phyloP scores from a whole-genome alignment of 2,113 vertebrate genomes.

The Campylomormyrus numenius region DNA sequence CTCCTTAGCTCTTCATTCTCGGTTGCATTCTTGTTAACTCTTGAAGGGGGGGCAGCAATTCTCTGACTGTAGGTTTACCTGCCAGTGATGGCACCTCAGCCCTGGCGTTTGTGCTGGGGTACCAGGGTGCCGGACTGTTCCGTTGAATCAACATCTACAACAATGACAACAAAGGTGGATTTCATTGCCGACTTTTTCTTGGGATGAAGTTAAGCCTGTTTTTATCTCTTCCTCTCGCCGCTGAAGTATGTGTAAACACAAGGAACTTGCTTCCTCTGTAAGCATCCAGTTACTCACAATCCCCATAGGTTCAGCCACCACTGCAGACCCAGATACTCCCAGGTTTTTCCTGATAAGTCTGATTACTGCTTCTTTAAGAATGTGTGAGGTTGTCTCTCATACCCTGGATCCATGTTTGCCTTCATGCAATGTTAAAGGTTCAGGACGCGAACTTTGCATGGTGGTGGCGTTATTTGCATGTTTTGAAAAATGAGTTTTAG shows the following conservation, averaged over 20 bases:
- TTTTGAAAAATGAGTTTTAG: neutral
- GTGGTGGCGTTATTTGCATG: neutral
- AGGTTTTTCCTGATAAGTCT: neutral
- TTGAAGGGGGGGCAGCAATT: neutral
- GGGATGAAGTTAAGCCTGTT: neutral
- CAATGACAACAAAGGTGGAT: constrained; percentile 1
- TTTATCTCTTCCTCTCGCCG: neutral
- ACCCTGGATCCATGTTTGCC: neutral
- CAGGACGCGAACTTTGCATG: neutral
- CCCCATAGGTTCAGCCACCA: neutral
- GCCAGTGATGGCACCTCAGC: neutral
- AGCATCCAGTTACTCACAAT: neutral
- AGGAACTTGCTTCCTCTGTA: neutral
- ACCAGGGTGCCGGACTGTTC: neutral
- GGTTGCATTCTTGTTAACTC: constrained; percentile 10
- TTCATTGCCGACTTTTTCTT: neutral
- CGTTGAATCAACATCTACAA: neutral
- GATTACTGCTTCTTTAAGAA: neutral
- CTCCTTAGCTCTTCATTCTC: neutral
- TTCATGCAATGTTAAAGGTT: neutral
- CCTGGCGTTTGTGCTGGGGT: neutral
- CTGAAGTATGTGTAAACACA: neutral
- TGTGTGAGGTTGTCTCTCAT: neutral
- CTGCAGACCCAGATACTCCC: neutral
- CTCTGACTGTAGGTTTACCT: neutral